Evolutionary conservation across 2,113 vertebrate genomes (phyloP).

Genomic region (Leucopsar rothschildi): DNA sequence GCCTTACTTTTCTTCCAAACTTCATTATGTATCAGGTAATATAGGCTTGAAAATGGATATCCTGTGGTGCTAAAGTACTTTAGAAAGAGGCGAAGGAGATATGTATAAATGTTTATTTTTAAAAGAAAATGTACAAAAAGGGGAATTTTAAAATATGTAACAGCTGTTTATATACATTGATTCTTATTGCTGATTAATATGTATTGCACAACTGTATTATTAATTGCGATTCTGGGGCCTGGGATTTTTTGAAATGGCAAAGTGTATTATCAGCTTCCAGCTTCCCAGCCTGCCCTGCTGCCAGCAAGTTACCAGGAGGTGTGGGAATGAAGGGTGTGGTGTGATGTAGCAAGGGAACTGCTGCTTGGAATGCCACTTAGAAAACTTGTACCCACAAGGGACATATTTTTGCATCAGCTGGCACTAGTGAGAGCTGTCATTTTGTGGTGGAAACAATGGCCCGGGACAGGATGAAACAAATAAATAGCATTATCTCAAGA

Average conservation of each 20-base stretch:
- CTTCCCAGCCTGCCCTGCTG: constrained; percentile 55
- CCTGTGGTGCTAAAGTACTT: constrained; percentile 93
- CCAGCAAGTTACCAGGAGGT: constrained; percentile 8
- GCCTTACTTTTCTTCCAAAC: constrained; percentile 90
- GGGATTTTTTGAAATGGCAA: constrained; percentile 60
- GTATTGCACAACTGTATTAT: constrained; percentile 82
- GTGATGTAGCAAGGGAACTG: background rate
- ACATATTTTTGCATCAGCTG: constrained; percentile 16
- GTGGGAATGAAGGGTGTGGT: constrained; percentile 35
- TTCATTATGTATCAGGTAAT: constrained; percentile 90
- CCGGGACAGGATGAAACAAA: background rate
- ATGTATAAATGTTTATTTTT: constrained; percentile 89
- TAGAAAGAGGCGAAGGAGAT: constrained; percentile 79
- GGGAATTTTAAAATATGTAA: constrained; percentile 84
- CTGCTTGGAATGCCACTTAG: background rate
- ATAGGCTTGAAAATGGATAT: constrained; percentile 88
- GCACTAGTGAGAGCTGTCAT: constrained; percentile 4
- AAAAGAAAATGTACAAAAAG: constrained; percentile 82
- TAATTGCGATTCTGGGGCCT: constrained; percentile 65
- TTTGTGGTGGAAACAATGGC: background rate
- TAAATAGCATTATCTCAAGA: constrained; percentile 66
- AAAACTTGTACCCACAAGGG: background rate
- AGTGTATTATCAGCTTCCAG: background rate
- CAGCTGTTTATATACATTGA: constrained; percentile 85
- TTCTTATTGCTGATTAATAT: constrained; percentile 88